A percentile compares a stretch with the other conserved stretches of the same genome.
Conservation (phyloP, 2,888 invertebrate genomes). For the Drosophila buzzatii region DNA sequence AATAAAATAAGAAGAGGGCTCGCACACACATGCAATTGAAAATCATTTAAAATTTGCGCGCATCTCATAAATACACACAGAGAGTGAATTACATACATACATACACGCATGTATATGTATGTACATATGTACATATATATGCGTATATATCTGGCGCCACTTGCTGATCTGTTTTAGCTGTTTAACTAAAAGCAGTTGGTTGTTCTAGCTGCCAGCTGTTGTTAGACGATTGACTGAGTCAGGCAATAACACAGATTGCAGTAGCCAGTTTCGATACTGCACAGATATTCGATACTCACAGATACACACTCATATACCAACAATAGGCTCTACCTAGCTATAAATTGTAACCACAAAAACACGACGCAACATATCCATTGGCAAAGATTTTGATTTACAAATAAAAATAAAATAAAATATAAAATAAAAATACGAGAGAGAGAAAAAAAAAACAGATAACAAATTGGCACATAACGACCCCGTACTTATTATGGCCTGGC, state of each 20-base stretch:
- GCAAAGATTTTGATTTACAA: slow-evolving; percentile 41
- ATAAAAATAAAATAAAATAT: slow-evolving; percentile 20
- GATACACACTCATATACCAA: background rate
- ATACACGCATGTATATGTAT: slow-evolving; percentile 13
- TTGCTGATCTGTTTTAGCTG: slow-evolving; percentile 29
- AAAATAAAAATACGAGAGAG: background rate
- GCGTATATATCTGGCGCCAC: slow-evolving; percentile 37
- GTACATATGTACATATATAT: slow-evolving; percentile 18
- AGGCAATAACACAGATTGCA: slow-evolving; percentile 29
- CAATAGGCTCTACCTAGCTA: slow-evolving; percentile 4
- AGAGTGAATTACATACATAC: background rate
- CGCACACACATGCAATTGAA: slow-evolving; percentile 65
- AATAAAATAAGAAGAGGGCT: slow-evolving; percentile 22
- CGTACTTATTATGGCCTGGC: slow-evolving; percentile 64
- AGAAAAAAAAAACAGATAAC: slow-evolving; percentile 32
- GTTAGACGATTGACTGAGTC: slow-evolving; percentile 25
- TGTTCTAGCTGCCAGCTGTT: slow-evolving; percentile 24
- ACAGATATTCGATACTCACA: slow-evolving; percentile 43
- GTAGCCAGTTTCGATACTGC: no score
- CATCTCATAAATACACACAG: slow-evolving; percentile 32
- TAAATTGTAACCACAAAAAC: slow-evolving; percentile 37
- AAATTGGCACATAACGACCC: slow-evolving; percentile 70
- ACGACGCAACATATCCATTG: slow-evolving; percentile 33
- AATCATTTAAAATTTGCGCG: slow-evolving; percentile 59
- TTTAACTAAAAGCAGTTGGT: background rate